Conservation (phyloP, 1,140 invertebrate genomes). For the Epicauta chinensis region DNA sequence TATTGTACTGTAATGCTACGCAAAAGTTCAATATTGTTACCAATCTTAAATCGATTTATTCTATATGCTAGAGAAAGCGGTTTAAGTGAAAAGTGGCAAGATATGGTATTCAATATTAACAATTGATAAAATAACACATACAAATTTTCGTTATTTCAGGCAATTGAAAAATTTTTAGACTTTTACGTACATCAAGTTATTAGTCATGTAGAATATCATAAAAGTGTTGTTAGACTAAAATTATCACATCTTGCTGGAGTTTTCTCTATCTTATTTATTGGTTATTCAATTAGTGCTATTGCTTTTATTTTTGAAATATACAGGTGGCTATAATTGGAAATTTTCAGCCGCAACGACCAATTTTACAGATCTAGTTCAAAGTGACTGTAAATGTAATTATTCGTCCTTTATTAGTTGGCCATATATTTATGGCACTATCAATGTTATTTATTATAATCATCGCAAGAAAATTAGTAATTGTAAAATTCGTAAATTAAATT, state of each 20-base stretch:
- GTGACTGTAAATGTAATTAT: no score
- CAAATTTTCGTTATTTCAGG: no score
- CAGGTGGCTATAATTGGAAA: no score
- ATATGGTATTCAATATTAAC: conserved; percentile 4
- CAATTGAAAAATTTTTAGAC: no score
- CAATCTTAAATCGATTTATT: conserved; percentile 17
- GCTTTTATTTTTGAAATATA: background rate
- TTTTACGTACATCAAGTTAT: no score
- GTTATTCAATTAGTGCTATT: background rate
- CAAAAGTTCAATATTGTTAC: conserved; percentile 46
- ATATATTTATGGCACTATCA: no score
- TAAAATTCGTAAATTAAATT: conserved; percentile 23
- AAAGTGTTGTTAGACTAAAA: background rate
- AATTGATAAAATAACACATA: no score
- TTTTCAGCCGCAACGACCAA: no score
- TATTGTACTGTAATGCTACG: conserved; percentile 47
- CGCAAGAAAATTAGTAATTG: background rate
- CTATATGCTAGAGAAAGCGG: conserved; percentile 25
- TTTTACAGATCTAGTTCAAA: no score
- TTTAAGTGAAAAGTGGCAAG: conserved; percentile 24
- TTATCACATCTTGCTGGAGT: background rate
- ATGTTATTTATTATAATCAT: conserved; percentile 19
- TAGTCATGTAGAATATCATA: background rate
- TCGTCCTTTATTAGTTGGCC: no score
- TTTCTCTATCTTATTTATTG: background rate